These are phyloP conservation scores for Branchinecta lindahli DNA, from an alignment of 1,140 invertebrate genomes.

Conservation along the genomic window DNA sequence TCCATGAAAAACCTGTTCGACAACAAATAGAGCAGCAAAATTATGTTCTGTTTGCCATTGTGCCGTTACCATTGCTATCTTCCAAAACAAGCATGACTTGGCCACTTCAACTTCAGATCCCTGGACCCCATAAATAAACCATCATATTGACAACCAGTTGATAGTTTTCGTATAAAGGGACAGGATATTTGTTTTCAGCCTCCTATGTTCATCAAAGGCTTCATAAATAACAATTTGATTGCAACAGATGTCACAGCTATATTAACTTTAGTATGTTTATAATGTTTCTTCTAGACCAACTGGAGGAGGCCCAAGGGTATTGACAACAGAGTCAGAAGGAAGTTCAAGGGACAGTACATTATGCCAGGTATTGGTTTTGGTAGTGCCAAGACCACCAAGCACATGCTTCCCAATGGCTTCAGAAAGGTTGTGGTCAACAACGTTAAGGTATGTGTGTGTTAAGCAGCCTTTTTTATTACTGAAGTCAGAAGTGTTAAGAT, in stretches of 20 bases:
- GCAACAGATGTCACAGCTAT: neutral
- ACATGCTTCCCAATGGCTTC: conserved; percentile 95
- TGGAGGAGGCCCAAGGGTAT: conserved; percentile 97
- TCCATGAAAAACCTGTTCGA: too few species aligned
- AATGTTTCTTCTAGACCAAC: conserved; percentile 43
- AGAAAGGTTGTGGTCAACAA: conserved; percentile 79
- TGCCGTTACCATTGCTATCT: too few species aligned
- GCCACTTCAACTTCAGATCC: too few species aligned
- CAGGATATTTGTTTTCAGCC: too few species aligned
- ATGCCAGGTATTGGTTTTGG: conserved; percentile 99
- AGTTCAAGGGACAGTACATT: conserved; percentile 95
- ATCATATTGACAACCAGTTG: too few species aligned
- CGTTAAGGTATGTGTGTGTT: conserved; percentile 46
- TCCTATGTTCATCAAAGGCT: too few species aligned
- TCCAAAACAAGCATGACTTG: too few species aligned
- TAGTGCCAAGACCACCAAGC: conserved; percentile 77
- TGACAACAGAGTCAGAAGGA: conserved; percentile 94
- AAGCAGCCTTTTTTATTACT: neutral
- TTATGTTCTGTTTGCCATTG: too few species aligned
- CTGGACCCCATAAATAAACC: too few species aligned
- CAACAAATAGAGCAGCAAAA: too few species aligned
- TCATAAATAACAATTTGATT: too few species aligned
- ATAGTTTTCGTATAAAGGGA: too few species aligned
- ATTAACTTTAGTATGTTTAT: conserved; percentile 18
- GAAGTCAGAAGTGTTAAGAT: neutral